Evolutionary conservation across 2,888 invertebrate species (phyloP).

Genomic region (Cantharis flavilabris): DNA sequence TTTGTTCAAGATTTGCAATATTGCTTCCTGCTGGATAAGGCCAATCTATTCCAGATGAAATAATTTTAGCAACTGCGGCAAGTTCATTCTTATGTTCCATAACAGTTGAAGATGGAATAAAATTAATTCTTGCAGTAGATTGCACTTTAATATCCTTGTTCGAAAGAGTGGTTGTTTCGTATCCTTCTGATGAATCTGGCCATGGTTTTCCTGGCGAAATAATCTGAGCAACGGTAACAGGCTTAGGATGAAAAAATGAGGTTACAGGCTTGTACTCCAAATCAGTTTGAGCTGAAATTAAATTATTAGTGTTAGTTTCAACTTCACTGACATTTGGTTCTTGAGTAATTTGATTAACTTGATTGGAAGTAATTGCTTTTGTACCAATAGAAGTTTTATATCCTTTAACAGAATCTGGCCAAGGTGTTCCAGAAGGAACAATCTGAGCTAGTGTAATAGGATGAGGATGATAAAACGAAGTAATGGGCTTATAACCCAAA

Average conservation of each 20-base stretch:
- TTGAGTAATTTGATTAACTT: background rate
- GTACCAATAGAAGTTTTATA: background rate
- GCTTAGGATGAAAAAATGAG: slow-evolving; percentile 9
- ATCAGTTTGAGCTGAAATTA: background rate
- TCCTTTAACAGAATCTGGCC: slow-evolving; percentile 17
- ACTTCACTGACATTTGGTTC: background rate
- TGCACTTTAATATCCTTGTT: background rate
- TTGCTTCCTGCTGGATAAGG: background rate
- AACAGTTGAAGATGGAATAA: background rate
- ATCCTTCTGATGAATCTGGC: background rate
- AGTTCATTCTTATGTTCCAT: background rate
- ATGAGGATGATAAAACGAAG: slow-evolving; percentile 14
- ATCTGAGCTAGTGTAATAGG: slow-evolving; percentile 15
- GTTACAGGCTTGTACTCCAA: slow-evolving; percentile 6
- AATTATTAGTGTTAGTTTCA: background rate
- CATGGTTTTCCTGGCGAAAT: slow-evolving; percentile 17
- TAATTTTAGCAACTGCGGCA: background rate
- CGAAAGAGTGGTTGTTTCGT: background rate
- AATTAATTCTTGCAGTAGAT: background rate
- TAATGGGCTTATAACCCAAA: slow-evolving; percentile 27
- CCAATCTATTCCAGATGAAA: background rate
- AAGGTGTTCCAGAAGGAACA: slow-evolving; percentile 22
- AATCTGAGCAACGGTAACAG: slow-evolving; percentile 12
- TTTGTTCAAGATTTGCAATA: background rate
- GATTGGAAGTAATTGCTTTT: background rate